A percentile compares a stretch with the other conserved stretches of the same genome.
These are phyloP conservation scores for Lasiurus cinereus DNA, from an alignment of 2,113 vertebrate species.

Conservation along the genomic window DNA sequence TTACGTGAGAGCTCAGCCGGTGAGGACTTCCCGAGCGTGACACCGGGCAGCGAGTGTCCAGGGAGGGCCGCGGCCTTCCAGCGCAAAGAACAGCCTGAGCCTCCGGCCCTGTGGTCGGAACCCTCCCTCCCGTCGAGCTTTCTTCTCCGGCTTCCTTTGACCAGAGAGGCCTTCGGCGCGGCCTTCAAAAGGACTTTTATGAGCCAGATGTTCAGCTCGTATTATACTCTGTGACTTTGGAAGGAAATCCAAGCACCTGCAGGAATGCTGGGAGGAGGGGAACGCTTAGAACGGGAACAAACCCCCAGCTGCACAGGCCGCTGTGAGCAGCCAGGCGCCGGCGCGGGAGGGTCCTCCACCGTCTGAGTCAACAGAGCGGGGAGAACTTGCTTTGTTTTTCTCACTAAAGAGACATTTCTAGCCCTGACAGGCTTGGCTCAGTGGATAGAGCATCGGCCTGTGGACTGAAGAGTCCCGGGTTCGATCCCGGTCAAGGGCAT, in stretches of 20 bases:
- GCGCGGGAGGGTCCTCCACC: background rate
- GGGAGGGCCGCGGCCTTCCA: background rate
- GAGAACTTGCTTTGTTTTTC: slow-evolving; percentile 57
- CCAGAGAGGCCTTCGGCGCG: background rate
- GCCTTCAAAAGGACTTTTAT: slow-evolving; percentile 64
- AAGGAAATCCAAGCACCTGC: slow-evolving; percentile 59
- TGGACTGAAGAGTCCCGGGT: no score
- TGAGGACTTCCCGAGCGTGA: background rate
- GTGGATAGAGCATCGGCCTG: no score
- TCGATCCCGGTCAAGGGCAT: no score
- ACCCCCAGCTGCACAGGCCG: background rate
- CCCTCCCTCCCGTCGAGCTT: background rate
- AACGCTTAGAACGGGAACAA: slow-evolving; percentile 15
- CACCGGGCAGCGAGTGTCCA: background rate
- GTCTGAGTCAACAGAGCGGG: slow-evolving; percentile 64
- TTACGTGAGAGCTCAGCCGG: background rate
- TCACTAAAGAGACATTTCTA: slow-evolving; percentile 59
- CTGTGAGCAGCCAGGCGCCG: background rate
- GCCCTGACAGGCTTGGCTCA: no score
- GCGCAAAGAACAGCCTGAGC: background rate
- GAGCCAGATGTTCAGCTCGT: slow-evolving; percentile 57
- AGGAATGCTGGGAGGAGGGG: background rate
- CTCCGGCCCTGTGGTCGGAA: background rate
- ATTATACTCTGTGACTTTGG: slow-evolving; percentile 56
- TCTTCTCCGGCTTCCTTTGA: slow-evolving; percentile 16